Percentiles rank a stretch among this genome's conserved stretches.
Evolutionary conservation across 2,113 vertebrate species (phyloP).

Genomic region (Patagioenas fasciata): DNA sequence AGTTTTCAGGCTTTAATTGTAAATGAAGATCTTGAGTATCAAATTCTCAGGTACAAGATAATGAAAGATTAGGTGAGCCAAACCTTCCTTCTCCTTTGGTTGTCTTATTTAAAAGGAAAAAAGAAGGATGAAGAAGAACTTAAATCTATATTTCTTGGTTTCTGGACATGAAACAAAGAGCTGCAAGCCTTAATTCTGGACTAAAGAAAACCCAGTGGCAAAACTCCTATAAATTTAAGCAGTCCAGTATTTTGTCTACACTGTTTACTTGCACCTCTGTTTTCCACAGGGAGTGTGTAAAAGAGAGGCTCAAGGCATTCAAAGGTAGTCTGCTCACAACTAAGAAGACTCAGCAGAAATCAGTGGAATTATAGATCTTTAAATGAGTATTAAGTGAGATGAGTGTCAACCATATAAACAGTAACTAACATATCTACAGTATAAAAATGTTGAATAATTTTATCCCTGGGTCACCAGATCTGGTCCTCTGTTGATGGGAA

Average conservation of each 20-base stretch:
- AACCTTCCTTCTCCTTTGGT: background rate
- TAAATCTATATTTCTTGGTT: background rate
- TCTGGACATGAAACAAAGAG: background rate
- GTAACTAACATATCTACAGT: background rate
- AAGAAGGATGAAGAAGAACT: background rate
- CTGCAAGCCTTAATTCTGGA: background rate
- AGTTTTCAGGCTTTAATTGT: background rate
- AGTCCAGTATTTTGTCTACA: background rate
- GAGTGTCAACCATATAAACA: background rate
- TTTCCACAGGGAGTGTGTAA: background rate
- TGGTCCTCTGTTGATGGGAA: background rate
- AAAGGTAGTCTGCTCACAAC: background rate
- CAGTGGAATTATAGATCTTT: background rate
- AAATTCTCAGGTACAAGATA: background rate
- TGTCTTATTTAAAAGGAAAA: background rate
- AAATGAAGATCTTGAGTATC: background rate
- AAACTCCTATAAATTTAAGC: background rate
- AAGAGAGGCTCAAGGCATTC: background rate
- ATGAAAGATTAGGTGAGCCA: background rate
- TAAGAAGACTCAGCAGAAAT: background rate
- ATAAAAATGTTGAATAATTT: background rate
- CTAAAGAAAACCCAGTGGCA: background rate
- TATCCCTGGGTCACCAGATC: background rate
- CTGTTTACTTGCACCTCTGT: background rate
- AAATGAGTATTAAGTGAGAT: background rate